Conservation (phyloP, 1,140 invertebrate species). For the Drosophila pandora region DNA sequence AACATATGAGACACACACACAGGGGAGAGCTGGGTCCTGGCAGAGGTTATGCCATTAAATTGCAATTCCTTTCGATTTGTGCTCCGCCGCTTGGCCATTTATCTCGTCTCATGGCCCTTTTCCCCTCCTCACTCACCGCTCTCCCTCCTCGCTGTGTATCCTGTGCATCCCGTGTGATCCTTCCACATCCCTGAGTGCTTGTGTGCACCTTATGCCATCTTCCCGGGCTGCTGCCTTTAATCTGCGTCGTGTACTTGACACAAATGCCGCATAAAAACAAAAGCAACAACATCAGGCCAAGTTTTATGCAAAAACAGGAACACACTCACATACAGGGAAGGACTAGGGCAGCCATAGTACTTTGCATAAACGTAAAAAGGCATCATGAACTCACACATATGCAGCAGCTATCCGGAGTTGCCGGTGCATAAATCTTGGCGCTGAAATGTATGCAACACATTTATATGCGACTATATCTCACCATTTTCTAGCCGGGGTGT, state of each 20-base stretch:
- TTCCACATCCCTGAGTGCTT: constrained; percentile 3
- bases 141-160: neutral
- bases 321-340: constrained; percentile 3
- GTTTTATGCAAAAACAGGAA: constrained; percentile 61
- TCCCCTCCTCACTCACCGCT: neutral
- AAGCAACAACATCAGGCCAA: constrained; percentile 49
- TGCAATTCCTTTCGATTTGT: constrained; percentile 80
- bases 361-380: constrained; percentile 69
- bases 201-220: constrained; percentile 61
- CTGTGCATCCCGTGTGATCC: neutral
- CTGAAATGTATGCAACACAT: constrained; percentile 77
- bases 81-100: constrained; percentile 64
- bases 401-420: constrained; percentile 55
- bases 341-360: constrained; percentile 34
- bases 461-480: constrained; percentile 48
- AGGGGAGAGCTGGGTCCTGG: constrained; percentile 31
- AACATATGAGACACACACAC: constrained; percentile 35
- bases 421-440: constrained; percentile 70
- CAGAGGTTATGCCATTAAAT: constrained; percentile 73
- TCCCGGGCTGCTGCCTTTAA: constrained; percentile 74
- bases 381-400: constrained; percentile 59
- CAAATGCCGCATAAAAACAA: constrained; percentile 75
- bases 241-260: constrained; percentile 80
- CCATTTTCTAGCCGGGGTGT: constrained; percentile 14
- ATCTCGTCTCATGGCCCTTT: constrained; percentile 31